Base-by-base conservation (phyloP, 2,113 vertebrate species). In the Phyllostomus discolor region DNA sequence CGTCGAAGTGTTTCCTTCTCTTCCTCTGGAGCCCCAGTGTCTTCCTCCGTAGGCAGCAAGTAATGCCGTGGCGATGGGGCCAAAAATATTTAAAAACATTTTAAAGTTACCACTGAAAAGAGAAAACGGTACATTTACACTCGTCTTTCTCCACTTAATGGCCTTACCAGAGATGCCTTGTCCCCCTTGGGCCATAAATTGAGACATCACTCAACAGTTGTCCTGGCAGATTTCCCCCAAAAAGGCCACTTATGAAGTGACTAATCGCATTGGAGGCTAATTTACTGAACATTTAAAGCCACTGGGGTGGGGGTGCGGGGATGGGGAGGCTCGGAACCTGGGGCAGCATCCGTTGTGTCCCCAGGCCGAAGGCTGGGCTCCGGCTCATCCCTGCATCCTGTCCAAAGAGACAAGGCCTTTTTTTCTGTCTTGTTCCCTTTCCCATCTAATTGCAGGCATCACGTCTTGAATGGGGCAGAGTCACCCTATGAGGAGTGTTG, bases 181-280 rank as follows among this genome's bases (percentile, higher is more conserved):
- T 97, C 96, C 97, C 97, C 83, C n/a, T 91, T 94, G 96, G 88
- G 88, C 93, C 88, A 98, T 97, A 97, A 98, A 97, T 95, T 97
- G 97, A 98, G 96, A 98, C 96, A 98, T 98, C 98, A 97, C 97
- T 98, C 97, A 98, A 93, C 97, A 97, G 97, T 97, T 95, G 96
- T 97, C 96, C 96, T 97, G 97, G 96, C 93, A 97, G 93, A 97
- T 96, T 97, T 97, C 89, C 97, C 95, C 95, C 89, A 87, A 16
- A 96, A 97, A 97, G 91, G 75, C 97, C 97, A 97, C 97, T 97
- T 97, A 98, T 88, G 91, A 97, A 97, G 95, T 97, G 97, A 97
- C 97, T 97, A 96, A 98, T 97, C 94, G 7, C 93, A 88, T 72
- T 2, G 93, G 86, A 97, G 96, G 89, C 96, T 97, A 89, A 97